A percentile compares a stretch with the other conserved stretches of the same genome.
phyloP scores from a whole-genome alignment of 2,113 vertebrate genomes.

The Galeopterus variegatus region DNA sequence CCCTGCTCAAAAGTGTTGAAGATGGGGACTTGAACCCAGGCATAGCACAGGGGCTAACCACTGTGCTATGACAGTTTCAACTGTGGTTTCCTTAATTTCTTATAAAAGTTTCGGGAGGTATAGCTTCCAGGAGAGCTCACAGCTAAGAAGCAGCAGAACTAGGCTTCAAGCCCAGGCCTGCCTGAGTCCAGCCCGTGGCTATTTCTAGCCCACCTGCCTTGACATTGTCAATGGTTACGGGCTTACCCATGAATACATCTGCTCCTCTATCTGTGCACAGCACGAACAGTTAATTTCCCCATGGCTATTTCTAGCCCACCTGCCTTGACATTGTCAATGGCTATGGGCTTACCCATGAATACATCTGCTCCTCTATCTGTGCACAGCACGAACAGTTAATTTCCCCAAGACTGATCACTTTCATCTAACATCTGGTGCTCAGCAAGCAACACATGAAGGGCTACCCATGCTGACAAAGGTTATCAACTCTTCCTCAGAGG shows the following conservation, averaged over 20 bases:
- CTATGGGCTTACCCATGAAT: rapidly evolving
- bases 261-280: neutral
- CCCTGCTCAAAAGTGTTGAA: neutral
- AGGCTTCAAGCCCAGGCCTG: neutral
- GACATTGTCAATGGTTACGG: rapidly evolving
- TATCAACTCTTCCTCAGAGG: no score
- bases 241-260: neutral
- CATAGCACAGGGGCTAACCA: rapidly evolving
- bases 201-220: neutral
- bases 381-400: neutral
- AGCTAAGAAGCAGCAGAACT: neutral
- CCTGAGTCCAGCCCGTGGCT: neutral
- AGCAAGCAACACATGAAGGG: neutral
- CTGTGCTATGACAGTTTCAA: rapidly evolving
- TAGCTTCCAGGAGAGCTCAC: neutral
- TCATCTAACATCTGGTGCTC: neutral
- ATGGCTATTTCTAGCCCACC: rapidly evolving
- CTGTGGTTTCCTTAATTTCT: neutral
- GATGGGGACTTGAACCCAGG: neutral
- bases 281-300: neutral
- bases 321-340: rapidly evolving
- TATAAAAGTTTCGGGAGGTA: no score
- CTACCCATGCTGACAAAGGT: rapidly evolving
- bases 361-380: neutral
- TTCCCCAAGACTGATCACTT: neutral